Base-by-base conservation (phyloP, 2,888 invertebrate genomes). In the Uloborus plumipes region DNA sequence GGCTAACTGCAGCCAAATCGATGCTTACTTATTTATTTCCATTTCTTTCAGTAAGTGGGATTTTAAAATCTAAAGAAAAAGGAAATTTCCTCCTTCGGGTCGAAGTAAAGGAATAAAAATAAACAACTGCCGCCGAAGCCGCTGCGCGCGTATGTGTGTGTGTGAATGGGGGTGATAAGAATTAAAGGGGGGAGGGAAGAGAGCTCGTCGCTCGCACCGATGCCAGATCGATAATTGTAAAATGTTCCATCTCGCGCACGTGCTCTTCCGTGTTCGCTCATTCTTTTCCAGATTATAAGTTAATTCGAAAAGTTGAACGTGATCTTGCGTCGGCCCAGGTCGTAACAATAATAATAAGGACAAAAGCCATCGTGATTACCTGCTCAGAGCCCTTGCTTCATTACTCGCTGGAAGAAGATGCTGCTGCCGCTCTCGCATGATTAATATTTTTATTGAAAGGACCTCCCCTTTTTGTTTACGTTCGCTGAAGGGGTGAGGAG, bases 221-320 rank as follows among this genome's bases (percentile, higher is more conserved):
- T 58, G 69, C 22, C 22, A 53, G 59, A 77, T 77, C 76, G 70
- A 77, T 77, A 77, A 77, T 77, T 77, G 69, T 77, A 77, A 77
- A 77, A 77, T 77, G 70, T 39, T 70, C 49, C 69, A 51, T 47
- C 39, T 16, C 49, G 65, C 66, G 72, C 49, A 50, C 62, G 16
- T 62, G 26, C 53, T 53, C 47, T 50, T 47, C 16, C 16, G 16
- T 53, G 47, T 61, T 59, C 70, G 14, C 58, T 69, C 58, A 22
- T 22, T 39, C 70, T 39, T 65, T 67, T 67, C 70, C 39, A 62
- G 76, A 77, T 77, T 77, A 77, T 66, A 69, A 77, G 69, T 77
- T 77, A 77, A 77, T 77, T 77, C 76, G 66, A 69, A 77, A 77
- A 77, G 69, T 70, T 49, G 76, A 70, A 69, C 76, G 76, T 77